Conservation (phyloP, 2,113 vertebrate species). For the Coreoperca whiteheadi region DNA sequence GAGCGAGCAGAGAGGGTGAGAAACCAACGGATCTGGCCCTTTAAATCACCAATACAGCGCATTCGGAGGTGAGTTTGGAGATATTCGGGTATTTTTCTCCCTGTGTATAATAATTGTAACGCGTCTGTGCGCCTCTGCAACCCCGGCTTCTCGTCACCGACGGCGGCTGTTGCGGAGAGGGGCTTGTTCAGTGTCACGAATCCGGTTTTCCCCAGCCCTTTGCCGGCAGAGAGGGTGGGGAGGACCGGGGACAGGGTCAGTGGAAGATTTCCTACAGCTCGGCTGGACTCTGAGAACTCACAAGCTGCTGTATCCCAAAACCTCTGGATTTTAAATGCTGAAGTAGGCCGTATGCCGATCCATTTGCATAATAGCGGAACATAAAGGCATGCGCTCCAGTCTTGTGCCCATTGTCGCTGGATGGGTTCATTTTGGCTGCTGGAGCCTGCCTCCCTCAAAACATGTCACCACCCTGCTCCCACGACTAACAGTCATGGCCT, state of each 20-base stretch:
- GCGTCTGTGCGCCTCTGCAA: constrained; percentile 51
- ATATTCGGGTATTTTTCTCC: constrained; percentile 65
- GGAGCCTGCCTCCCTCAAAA: constrained; percentile 60
- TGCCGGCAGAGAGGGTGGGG: constrained; percentile 77
- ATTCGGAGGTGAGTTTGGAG: constrained; percentile 83
- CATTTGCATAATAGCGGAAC: constrained; percentile 71
- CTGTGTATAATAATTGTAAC: constrained; percentile 46
- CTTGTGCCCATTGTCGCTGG: constrained; percentile 52
- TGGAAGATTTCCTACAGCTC: constrained; percentile 69
- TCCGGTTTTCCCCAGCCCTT: constrained; percentile 79
- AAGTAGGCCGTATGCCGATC: constrained; percentile 61
- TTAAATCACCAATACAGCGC: constrained; percentile 82
- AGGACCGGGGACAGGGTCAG: constrained; percentile 73
- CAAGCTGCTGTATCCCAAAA: constrained; percentile 35
- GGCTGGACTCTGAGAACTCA: constrained; percentile 55
- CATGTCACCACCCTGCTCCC: constrained; percentile 76
- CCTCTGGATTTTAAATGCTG: constrained; percentile 46
- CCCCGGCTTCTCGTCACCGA: constrained; percentile 53
- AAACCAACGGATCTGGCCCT: constrained; percentile 82
- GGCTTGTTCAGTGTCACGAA: constrained; percentile 82
- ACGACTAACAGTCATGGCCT: constrained; percentile 65
- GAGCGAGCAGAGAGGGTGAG: constrained; percentile 73
- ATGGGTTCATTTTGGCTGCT: constrained; percentile 53
- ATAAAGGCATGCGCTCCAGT: constrained; percentile 65
- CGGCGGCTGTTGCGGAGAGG: constrained; percentile 68